These are phyloP conservation scores for Mustela lutreola DNA, from an alignment of 2,113 vertebrate species.

Conservation along the genomic window DNA sequence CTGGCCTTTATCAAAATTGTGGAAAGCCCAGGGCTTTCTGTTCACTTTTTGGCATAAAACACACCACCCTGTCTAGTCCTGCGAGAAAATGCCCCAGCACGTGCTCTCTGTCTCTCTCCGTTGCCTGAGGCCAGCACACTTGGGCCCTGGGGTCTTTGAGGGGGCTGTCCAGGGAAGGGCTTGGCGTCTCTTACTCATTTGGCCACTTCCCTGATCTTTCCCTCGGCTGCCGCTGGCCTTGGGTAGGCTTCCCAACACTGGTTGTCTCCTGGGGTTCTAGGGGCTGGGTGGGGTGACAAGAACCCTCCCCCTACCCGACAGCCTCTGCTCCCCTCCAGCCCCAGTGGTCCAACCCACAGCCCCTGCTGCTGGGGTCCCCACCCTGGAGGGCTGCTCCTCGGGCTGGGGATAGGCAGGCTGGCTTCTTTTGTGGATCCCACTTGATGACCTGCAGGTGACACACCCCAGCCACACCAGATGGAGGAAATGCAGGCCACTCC, in stretches of 20 bases:
- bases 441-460: rapidly evolving
- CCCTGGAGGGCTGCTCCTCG: not conserved
- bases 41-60: not conserved
- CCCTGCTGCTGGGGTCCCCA: not conserved
- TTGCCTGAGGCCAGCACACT: not conserved
- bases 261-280: not conserved
- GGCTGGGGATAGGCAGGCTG: not conserved
- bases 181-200: too few relatives aligned
- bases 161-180: not conserved
- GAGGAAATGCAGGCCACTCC: not conserved
- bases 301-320: not conserved
- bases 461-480: not conserved
- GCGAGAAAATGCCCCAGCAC: rapidly evolving
- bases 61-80: rapidly evolving
- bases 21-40: not conserved
- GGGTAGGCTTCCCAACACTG: not conserved
- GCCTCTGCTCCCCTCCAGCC: not conserved
- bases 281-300: not conserved
- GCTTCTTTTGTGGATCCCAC: not conserved
- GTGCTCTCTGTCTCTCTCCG: not conserved
- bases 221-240: not conserved
- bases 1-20: not conserved
- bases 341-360: not conserved
- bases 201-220: rapidly evolving
- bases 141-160: not conserved